Conservation (phyloP, 2,888 invertebrate genomes). For the Caenorhabditis sp. region DNA sequence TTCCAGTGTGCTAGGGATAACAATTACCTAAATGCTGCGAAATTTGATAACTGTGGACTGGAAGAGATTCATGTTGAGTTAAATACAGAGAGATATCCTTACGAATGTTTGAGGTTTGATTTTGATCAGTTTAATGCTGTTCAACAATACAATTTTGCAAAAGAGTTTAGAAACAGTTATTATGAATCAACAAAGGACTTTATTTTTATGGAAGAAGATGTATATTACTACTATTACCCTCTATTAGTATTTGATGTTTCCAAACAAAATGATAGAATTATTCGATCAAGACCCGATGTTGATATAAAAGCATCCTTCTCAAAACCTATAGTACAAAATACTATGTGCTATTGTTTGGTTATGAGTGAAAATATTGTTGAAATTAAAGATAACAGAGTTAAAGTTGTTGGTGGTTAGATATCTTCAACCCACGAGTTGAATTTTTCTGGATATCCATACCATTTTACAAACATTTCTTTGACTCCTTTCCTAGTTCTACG, state of each 20-base stretch:
- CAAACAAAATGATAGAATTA: slow-evolving; percentile 75
- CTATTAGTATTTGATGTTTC: slow-evolving; percentile 72
- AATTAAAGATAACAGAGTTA: slow-evolving; percentile 68
- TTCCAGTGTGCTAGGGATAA: slow-evolving; percentile 73
- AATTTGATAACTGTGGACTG: slow-evolving; percentile 74
- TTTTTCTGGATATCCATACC: slow-evolving; percentile 69
- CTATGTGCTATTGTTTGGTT: slow-evolving; percentile 70
- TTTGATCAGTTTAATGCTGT: slow-evolving; percentile 74
- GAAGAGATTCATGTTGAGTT: slow-evolving; percentile 75
- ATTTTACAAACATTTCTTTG: slow-evolving; percentile 63
- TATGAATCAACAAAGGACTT: slow-evolving; percentile 69
- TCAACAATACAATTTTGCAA: slow-evolving; percentile 76
- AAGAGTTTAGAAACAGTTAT: slow-evolving; percentile 74
- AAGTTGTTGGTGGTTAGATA: slow-evolving; percentile 64
- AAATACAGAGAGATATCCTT: slow-evolving; percentile 74
- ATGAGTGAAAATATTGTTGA: slow-evolving; percentile 68
- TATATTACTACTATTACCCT: slow-evolving; percentile 71
- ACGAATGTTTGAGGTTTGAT: slow-evolving; percentile 75
- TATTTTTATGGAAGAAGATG: slow-evolving; percentile 70
- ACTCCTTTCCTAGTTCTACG: slow-evolving; percentile 52
- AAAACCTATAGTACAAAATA: slow-evolving; percentile 68
- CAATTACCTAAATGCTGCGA: slow-evolving; percentile 73
- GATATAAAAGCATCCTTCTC: slow-evolving; percentile 71
- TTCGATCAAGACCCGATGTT: slow-evolving; percentile 72
- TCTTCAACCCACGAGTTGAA: slow-evolving; percentile 60